Evolutionary conservation across 2,888 invertebrate genomes (phyloP).

Genomic region (Brachynemurus nebulosus): DNA sequence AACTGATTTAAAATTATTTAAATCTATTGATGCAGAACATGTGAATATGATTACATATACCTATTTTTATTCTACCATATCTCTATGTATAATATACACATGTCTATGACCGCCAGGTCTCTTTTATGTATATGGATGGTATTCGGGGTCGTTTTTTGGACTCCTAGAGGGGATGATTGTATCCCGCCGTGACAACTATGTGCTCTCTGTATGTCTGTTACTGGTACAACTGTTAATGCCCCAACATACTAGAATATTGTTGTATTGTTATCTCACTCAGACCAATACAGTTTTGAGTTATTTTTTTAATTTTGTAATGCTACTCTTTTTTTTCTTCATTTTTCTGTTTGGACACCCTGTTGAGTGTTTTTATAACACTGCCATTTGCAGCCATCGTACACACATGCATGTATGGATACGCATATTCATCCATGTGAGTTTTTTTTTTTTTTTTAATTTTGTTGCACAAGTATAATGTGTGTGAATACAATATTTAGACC

Average conservation of each 20-base stretch:
- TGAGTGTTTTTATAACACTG: constrained; percentile 5
- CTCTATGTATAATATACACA: too few relatives aligned
- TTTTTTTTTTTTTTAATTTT: too few relatives aligned
- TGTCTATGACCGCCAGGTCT: too few relatives aligned
- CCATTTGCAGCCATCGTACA: constrained; percentile 7
- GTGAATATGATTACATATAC: too few relatives aligned
- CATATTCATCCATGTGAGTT: too few relatives aligned
- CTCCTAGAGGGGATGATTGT: not conserved
- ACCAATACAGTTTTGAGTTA: not conserved
- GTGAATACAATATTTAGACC: too few relatives aligned
- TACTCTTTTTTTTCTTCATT: not conserved
- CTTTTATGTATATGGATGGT: too few relatives aligned
- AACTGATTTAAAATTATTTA: too few relatives aligned
- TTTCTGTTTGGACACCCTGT: constrained; percentile 2
- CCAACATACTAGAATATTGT: not conserved
- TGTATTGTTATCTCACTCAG: not conserved
- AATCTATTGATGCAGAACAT: too few relatives aligned
- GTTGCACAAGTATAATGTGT: too few relatives aligned
- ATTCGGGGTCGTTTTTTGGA: not conserved
- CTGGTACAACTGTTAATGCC: not conserved
- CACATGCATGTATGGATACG: too few relatives aligned
- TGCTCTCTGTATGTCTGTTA: not conserved
- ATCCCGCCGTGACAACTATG: constrained; percentile 1
- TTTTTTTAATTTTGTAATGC: not conserved
- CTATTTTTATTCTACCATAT: too few relatives aligned